Percentiles rank a stretch among this genome's conserved stretches.
These are phyloP conservation scores for Heterotilapia buettikoferi DNA, from an alignment of 2,113 vertebrate genomes.

Conservation along the genomic window DNA sequence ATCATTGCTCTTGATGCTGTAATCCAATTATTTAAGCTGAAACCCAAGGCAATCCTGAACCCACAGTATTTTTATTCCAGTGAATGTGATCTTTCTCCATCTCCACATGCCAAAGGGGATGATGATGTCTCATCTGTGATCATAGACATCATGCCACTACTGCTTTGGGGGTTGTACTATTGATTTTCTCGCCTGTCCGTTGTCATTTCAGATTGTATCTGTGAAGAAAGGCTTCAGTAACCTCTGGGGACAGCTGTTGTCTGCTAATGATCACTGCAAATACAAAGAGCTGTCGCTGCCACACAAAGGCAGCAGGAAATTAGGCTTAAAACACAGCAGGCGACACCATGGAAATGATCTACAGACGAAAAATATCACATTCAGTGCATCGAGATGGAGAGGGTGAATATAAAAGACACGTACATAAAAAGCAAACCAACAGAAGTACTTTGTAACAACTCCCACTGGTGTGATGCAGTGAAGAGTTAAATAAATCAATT, in stretches of 20 bases:
- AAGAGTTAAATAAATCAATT: not conserved
- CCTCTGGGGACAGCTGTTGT: constrained; percentile 6
- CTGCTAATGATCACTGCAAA: constrained; percentile 22
- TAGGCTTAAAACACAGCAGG: not conserved
- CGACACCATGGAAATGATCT: not conserved
- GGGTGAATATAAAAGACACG: fast-evolving
- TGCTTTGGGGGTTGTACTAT: constrained; percentile 18
- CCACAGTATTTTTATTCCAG: not conserved
- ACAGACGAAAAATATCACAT: not conserved
- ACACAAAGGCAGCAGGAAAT: not conserved
- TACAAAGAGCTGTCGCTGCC: not conserved
- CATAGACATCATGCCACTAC: constrained; percentile 3
- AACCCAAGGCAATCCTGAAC: not conserved
- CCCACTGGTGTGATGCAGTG: not conserved
- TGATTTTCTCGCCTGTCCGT: constrained; percentile 18
- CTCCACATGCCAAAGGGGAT: not conserved
- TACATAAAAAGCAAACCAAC: not conserved
- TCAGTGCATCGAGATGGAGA: not conserved
- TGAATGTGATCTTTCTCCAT: not conserved
- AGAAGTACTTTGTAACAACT: not conserved
- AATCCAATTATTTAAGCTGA: not conserved
- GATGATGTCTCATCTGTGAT: constrained; percentile 7
- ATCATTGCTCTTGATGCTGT: not conserved
- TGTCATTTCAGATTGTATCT: constrained; percentile 26
- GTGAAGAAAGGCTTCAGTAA: not conserved